Percentiles rank a stretch among this genome's conserved stretches.
These are phyloP conservation scores for Lagria hirta DNA, from an alignment of 2,888 invertebrate species.

Conservation along the genomic window DNA sequence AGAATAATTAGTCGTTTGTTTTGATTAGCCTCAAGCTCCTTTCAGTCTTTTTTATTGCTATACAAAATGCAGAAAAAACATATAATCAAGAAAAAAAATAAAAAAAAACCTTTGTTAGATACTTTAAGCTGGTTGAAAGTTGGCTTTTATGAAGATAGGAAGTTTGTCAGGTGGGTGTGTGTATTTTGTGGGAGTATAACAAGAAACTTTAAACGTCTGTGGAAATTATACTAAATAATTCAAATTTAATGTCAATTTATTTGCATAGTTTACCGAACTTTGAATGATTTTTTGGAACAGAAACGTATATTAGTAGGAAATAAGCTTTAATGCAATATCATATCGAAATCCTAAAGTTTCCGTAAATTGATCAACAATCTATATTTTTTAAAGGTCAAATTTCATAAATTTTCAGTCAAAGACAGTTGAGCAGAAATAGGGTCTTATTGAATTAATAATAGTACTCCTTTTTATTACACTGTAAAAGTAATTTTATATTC, in stretches of 20 bases:
- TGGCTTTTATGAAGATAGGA: constrained; percentile 10
- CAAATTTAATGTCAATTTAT: constrained; percentile 31
- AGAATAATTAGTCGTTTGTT: constrained; percentile 31
- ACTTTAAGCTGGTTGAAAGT: constrained; percentile 13
- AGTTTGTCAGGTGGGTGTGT: constrained; percentile 22
- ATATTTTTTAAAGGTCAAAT: too few relatives aligned
- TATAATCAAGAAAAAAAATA: constrained; percentile 9
- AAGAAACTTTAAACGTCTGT: constrained; percentile 23
- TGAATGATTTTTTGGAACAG: constrained; percentile 17
- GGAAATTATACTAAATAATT: constrained; percentile 33
- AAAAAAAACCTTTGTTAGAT: constrained; percentile 9
- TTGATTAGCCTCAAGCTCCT: constrained; percentile 19
- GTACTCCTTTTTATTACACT: too few relatives aligned
- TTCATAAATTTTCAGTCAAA: too few relatives aligned
- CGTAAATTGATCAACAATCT: too few relatives aligned
- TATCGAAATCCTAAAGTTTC: too few relatives aligned
- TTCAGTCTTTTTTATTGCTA: neutral
- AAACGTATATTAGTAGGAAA: constrained; percentile 14
- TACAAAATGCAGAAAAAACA: neutral
- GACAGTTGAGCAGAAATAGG: too few relatives aligned
- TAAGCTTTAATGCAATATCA: too few relatives aligned
- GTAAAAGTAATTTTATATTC: too few relatives aligned
- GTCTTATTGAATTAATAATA: too few relatives aligned
- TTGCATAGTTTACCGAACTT: constrained; percentile 17
- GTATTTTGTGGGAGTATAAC: constrained; percentile 6